These are phyloP conservation scores for Acanthochromis polyacanthus DNA, from an alignment of 2,113 vertebrate genomes.

Conservation along the genomic window DNA sequence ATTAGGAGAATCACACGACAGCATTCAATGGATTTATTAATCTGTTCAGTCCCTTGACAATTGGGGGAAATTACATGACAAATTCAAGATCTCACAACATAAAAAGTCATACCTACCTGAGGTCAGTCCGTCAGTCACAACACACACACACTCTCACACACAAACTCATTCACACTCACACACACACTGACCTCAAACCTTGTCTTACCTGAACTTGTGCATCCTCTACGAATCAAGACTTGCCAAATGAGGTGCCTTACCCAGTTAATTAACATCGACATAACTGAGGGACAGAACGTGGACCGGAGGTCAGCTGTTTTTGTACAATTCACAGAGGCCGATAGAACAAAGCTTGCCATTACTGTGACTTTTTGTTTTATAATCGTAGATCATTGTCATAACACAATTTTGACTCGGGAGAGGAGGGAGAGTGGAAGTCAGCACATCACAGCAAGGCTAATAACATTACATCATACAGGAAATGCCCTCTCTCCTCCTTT, in stretches of 20 bases:
- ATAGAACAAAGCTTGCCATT: conserved; percentile 32
- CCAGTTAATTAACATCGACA: conserved; percentile 60
- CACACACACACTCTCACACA: too few species aligned
- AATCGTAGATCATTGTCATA: conserved; percentile 36
- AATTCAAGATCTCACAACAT: conserved; percentile 63
- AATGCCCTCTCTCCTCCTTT: conserved; percentile 16
- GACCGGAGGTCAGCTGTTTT: background rate
- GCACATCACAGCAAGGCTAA: conserved; percentile 71
- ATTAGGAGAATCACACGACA: background rate
- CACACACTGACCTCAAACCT: conserved; percentile 59
- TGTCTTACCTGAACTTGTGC: conserved; percentile 83
- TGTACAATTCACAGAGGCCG: conserved; percentile 25
- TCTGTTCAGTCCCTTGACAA: conserved; percentile 81
- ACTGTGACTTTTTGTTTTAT: conserved; percentile 20
- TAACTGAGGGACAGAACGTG: conserved; percentile 37
- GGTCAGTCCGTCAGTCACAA: conserved; percentile 52
- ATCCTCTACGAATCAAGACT: conserved; percentile 73
- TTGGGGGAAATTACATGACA: conserved; percentile 68
- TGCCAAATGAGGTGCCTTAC: conserved; percentile 52
- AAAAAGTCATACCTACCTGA: conserved; percentile 75
- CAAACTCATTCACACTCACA: background rate
- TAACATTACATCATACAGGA: conserved; percentile 72
- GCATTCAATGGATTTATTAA: conserved; percentile 84
- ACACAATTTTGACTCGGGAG: conserved; percentile 33
- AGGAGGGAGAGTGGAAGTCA: conserved; percentile 17